Percentiles rank a stretch among this genome's conserved stretches.
phyloP scores from a whole-genome alignment of 2,888 invertebrate genomes.

The Heliconius hortense region DNA sequence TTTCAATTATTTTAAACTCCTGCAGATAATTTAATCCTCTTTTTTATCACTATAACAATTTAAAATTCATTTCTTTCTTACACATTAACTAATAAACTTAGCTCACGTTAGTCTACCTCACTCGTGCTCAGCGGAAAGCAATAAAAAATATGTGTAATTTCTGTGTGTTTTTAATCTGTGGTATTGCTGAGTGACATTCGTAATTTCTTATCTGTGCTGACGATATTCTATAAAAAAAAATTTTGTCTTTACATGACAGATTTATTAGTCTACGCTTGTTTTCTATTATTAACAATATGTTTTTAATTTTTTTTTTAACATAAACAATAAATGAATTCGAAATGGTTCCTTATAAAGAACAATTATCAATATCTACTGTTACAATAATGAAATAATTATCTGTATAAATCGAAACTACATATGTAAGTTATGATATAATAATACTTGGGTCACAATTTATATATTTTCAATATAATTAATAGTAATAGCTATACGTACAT shows the following conservation, averaged over 20 bases:
- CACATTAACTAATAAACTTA: conserved; percentile 1
- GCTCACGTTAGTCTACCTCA: conserved; percentile 33
- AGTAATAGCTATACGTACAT: neutral
- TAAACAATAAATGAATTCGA: conserved; percentile 6
- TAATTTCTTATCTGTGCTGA: conserved; percentile 11
- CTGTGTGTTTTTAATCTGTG: conserved; percentile 8
- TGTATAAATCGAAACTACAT: conserved; percentile 23
- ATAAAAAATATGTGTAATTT: conserved; percentile 19
- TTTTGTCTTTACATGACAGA: neutral
- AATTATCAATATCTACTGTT: conserved; percentile 18
- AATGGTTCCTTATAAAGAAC: conserved; percentile 22
- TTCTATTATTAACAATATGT: neutral
- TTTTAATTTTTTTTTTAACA: conserved; percentile 10
- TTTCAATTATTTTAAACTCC: too few relatives aligned
- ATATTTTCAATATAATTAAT: conserved; percentile 10
- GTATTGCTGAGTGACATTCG: conserved; percentile 15
- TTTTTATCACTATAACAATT: neutral
- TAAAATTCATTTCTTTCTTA: conserved; percentile 14
- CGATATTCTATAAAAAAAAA: neutral
- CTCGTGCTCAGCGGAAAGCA: conserved; percentile 32
- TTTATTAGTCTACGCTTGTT: neutral
- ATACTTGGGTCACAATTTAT: conserved; percentile 19
- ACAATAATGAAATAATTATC: conserved; percentile 17
- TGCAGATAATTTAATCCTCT: conserved; percentile 6
- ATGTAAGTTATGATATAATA: conserved; percentile 2